Evolutionary conservation across 37 sponge, comb jelly and placozoan genomes (phyloP), one percentile per base, ranked within the genome.

Genomic region (Aplysina aerophoba): DNA sequence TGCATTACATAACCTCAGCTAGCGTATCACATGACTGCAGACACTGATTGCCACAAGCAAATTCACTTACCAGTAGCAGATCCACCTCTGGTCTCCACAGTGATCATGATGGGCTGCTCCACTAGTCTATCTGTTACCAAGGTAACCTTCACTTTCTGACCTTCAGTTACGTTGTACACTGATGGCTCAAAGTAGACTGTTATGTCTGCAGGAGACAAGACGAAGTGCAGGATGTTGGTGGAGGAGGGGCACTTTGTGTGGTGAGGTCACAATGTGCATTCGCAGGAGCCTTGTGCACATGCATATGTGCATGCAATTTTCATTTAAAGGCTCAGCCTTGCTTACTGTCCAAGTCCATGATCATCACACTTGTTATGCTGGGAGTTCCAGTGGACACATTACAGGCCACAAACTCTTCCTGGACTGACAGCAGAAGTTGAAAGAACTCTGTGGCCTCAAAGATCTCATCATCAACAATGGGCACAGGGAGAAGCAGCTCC

Each of bases 151-250:
- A 75, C n/a, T 11, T 75, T 75, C 21, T 53, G 25, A 25, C 78
- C 78, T 11, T 75, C 78, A 75, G 54, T 75, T 41, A 54, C 78
- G 39, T 6, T 75, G 25, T 75, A 75, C 44, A 39, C 33, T 19
- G 78, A 40, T 13, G 44, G 78, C 17, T 3, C 14, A 75, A 75
- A 75, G 31, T 21, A 24, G 24, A 75, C 78, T 0, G 44, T 40
- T 40, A 44, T 44, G 50, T 44, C 50, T 44, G 8, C 50, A 44
- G 50, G 50, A 8, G 50, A 44, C 8, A 8, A 8, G 50, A 44
- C 6, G 50, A 8, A 44, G 3, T 8, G 50, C 3, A 44, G 50
- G 50, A 8, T 11, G 50, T 11, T 3, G 50, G 50, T 3, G 8
- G 50, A 8, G 50, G 50, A 44, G 50, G 8, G 50, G 50, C n/a